Evolutionary conservation across 1,140 invertebrate genomes (phyloP), one percentile per base, ranked within the genome.

Genomic region (Bradynema listronoti): DNA sequence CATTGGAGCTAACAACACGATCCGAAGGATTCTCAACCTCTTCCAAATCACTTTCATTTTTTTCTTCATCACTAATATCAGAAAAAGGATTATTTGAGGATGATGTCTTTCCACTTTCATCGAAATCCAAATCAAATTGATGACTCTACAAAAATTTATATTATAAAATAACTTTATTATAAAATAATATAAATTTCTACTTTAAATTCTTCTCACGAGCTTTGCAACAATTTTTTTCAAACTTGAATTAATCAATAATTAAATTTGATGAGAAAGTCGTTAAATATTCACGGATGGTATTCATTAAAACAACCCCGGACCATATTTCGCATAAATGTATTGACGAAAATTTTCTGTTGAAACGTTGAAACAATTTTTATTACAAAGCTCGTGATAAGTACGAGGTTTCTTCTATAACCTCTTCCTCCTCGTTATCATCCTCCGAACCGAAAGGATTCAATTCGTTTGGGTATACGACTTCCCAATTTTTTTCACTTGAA

Each of bases 401-500:
- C n/a, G n/a, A n/a, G n/a, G n/a, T n/a, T n/a, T n/a, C n/a, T n/a
- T n/a, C n/a, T n/a, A n/a, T n/a, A n/a, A n/a, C n/a, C n/a, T n/a
- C n/a, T 50, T 47, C 52, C 43, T 55, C 52, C 22, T 55, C 52
- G n/a, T n/a, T n/a, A n/a, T n/a, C n/a, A n/a, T n/a, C n/a, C 25
- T 55, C 52, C 4, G 52, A 55, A 2, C 52, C 52, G n/a, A 55
- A 55, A n/a, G 52, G 52, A 46, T 55, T 55, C 16, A 55, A 45
- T 55, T 55, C 33, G 16, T 16, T 25, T 3, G 52, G 52, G 33
- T 55, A 55, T 22, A 55, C 32, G 32, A 55, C 32, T 16, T 55
- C 52, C 52, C 52, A 55, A 30, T 55, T 55, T 45, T 55, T 55
- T 54, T 55, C 52, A 27, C 52, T 55, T 2, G 33, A 11, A n/a